Evolutionary conservation across 2,888 invertebrate species (phyloP), one percentile per base, ranked within the genome.

Genomic region (Drosophila greeni): DNA sequence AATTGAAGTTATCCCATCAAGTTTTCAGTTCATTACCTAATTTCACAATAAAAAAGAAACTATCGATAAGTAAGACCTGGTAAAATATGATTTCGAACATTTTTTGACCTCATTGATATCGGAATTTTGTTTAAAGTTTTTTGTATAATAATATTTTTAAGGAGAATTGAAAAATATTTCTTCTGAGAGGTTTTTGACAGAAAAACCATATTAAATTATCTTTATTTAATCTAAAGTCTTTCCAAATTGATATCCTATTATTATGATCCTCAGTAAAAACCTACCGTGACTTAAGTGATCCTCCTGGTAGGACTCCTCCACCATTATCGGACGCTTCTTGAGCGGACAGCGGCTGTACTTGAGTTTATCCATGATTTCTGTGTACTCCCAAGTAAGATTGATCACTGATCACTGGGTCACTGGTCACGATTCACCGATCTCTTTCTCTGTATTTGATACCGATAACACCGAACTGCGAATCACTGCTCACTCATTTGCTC

Each of bases 331-430:
- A 29, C 88, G 84, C 78, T 88, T 88, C 55, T 88, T 88, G 23
- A 88, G 78, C 65, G 88, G 88, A 62, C 88, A 88, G 78, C 86
- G 87, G 65, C 87, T 87, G 66, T 87, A 88, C 62, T 87, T 89
- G 16, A 77, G 72, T 60, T 86, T 88, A 85, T 88, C 86, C 87
- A 88, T 75, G 29, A 36, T 60, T 51, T 24, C 24, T 31, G 39
- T 3, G n/a, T 51, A 51, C 6, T 31, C 8, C 18, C 45, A 26
- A 34, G 12, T 49, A 16, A n/a, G 12, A 31, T 45, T 37, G 24
- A 33, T 36, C 55, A 58, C 70, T 47, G 47, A 36, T 36, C 60
- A 61, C 39, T 8, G 51, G 26, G 5, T 45, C 45, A 42, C 48
- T 36, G 34, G 16, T 20, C 51, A 57, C 60, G 29, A 31, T 45